Evolutionary conservation across 2,797 vertebrate genomes (phyloP), one percentile per base, ranked within the genome.

Genomic region (Myripristis jacobus): DNA sequence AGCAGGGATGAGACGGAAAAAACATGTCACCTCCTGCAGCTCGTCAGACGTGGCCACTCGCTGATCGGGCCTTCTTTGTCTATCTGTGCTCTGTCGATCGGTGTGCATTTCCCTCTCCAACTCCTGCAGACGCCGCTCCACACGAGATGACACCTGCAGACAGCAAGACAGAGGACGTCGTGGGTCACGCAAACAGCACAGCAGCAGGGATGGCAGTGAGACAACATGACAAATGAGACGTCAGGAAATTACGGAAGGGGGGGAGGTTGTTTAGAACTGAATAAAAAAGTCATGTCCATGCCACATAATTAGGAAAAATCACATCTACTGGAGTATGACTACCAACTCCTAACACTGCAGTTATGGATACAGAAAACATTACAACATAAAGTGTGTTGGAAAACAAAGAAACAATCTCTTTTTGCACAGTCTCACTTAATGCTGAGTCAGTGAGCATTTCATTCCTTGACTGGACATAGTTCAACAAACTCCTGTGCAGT

Each of bases 81-180:
- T 52, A 11, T 66, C 72, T 29, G 85, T 65, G 3, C 92, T 70
- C 54, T 93, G 92, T 21, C 92, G 90, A 71, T 95, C 95, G 0
- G 79, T 55, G 59, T 76, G 91, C 93, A 96, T 95, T 86, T 96
- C 95, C 83, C 89, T 92, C 73, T 97, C 96, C 60, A 98, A 93
- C 77, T 97, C 95, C 75, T 96, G 94, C 77, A 99, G 94, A 65
- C 96, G 94, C 55, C 87, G 94, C 87, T 97, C 96, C 66, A 98
- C 95, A 0, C 92, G 94, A 67, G 95, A 93, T 0, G 96, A 94
- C 72, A 94, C 94, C 97, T 98, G 80, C 66, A 81, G 55, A 79
- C 41, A 66, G 41, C 0, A 19, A 86, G 47, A 82, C 6, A 16
- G 62, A 62, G 61, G 31, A 71, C 11, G 18, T 34, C 60, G 66